A percentile compares a stretch with the other conserved stretches of the same genome.
These are phyloP conservation scores for Paramormyrops kingsleyae DNA, from an alignment of 2,113 vertebrate genomes.

Conservation along the genomic window DNA sequence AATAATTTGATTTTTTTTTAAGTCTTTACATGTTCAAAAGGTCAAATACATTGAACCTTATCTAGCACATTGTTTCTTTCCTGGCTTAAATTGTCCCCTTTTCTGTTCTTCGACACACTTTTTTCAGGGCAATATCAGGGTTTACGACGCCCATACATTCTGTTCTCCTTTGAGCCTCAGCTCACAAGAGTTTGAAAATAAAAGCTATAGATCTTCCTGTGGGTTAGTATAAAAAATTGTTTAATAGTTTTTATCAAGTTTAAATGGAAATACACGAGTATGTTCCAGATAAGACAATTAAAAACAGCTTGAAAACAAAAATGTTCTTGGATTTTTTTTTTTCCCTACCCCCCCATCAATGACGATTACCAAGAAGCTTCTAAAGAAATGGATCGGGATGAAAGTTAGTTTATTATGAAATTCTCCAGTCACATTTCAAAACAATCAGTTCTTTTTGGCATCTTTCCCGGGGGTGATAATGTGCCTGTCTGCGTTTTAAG, in stretches of 20 bases:
- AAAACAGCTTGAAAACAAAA: conserved; percentile 8
- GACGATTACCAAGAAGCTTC: not conserved
- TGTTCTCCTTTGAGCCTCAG: not conserved
- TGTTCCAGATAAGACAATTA: not conserved
- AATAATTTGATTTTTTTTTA: not conserved
- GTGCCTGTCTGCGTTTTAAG: not conserved
- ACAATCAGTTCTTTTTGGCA: not conserved
- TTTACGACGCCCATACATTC: not conserved
- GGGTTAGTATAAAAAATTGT: conserved; percentile 1
- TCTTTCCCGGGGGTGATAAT: not conserved
- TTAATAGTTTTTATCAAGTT: conserved; percentile 7
- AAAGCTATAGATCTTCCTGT: conserved; percentile 4
- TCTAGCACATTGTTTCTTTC: not conserved
- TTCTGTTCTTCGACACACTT: not conserved
- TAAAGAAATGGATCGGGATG: not conserved
- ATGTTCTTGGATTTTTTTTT: not conserved
- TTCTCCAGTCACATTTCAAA: not conserved
- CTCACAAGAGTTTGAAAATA: conserved; percentile 2
- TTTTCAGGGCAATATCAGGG: not conserved
- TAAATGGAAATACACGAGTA: not conserved
- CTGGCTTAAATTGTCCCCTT: not conserved
- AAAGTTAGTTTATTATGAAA: not conserved
- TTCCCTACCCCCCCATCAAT: not conserved
- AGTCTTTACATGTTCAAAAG: not conserved
- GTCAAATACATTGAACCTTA: not conserved